phyloP scores from a whole-genome alignment of 2,888 invertebrate species.

The Augiades crinisus region DNA sequence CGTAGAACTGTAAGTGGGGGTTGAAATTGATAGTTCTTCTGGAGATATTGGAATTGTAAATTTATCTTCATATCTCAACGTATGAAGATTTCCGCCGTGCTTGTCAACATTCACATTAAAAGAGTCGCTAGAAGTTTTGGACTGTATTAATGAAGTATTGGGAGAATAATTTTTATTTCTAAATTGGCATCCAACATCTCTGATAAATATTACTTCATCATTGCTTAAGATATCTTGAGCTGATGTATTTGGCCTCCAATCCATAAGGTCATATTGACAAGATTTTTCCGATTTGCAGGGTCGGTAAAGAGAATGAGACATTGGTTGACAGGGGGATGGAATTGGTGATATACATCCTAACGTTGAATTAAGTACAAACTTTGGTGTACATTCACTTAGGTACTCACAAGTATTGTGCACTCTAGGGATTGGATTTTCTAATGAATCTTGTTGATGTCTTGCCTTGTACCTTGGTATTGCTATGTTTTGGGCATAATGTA shows the following conservation, averaged over 20 bases:
- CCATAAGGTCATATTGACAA: constrained; percentile 53
- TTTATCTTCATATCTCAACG: constrained; percentile 58
- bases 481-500: constrained; percentile 44
- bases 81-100: constrained; percentile 47
- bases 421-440: constrained; percentile 41
- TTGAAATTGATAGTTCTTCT: constrained; percentile 41
- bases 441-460: constrained; percentile 44
- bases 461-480: constrained; percentile 46
- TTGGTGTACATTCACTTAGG: constrained; percentile 39
- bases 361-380: constrained; percentile 44
- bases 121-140: constrained; percentile 50
- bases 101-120: constrained; percentile 46
- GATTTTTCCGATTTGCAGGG: constrained; percentile 53
- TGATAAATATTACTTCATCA: constrained; percentile 59
- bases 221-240: constrained; percentile 29
- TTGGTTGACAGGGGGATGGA: constrained; percentile 40
- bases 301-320: constrained; percentile 36
- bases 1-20: constrained; percentile 46
- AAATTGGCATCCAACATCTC: constrained; percentile 73
- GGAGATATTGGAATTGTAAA: constrained; percentile 46
- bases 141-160: constrained; percentile 41
- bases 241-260: constrained; percentile 36
- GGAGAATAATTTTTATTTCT: constrained; percentile 44
- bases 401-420: constrained; percentile 48
- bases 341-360: constrained; percentile 35